phyloP scores from a whole-genome alignment of 2,113 vertebrate species.

The Leptodactylus fuscus region DNA sequence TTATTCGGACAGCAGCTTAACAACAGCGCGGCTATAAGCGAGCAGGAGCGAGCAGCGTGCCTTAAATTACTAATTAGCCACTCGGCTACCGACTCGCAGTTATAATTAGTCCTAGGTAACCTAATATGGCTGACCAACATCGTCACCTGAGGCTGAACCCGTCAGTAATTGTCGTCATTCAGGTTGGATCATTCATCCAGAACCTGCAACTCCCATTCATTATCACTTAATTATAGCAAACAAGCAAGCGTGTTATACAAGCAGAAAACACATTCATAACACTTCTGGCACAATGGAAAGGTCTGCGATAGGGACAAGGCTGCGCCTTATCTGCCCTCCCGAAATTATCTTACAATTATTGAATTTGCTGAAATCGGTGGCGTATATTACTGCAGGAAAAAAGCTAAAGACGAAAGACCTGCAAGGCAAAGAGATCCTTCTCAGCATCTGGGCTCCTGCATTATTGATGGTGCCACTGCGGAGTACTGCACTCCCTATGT shows the following conservation, averaged over 20 bases:
- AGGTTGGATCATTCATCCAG: conserved; percentile 56
- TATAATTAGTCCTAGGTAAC: conserved; percentile 57
- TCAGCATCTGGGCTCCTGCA: conserved; percentile 40
- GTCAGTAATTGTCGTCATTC: conserved; percentile 58
- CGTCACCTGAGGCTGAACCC: conserved; percentile 57
- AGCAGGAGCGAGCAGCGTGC: not conserved
- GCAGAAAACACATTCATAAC: conserved; percentile 45
- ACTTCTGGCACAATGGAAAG: conserved; percentile 28
- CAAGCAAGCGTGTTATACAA: conserved; percentile 58
- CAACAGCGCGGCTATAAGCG: not conserved
- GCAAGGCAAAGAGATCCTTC: conserved; percentile 29
- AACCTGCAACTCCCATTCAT: conserved; percentile 57
- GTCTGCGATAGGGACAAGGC: conserved; percentile 38
- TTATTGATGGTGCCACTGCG: conserved; percentile 39
- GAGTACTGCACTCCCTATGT: not conserved
- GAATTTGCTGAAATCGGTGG: conserved; percentile 36
- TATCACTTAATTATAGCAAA: conserved; percentile 61
- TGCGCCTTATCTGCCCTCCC: conserved; percentile 33
- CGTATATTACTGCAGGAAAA: too few relatives aligned
- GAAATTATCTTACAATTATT: conserved; percentile 47
- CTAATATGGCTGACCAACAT: conserved; percentile 45
- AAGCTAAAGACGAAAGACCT: conserved; percentile 42
- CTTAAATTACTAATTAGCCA: conserved; percentile 55
- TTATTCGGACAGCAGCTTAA: conserved; percentile 32
- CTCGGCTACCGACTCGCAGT: conserved; percentile 30